phyloP scores from a whole-genome alignment of 2,113 vertebrate species.

The Acanthochromis polyacanthus region DNA sequence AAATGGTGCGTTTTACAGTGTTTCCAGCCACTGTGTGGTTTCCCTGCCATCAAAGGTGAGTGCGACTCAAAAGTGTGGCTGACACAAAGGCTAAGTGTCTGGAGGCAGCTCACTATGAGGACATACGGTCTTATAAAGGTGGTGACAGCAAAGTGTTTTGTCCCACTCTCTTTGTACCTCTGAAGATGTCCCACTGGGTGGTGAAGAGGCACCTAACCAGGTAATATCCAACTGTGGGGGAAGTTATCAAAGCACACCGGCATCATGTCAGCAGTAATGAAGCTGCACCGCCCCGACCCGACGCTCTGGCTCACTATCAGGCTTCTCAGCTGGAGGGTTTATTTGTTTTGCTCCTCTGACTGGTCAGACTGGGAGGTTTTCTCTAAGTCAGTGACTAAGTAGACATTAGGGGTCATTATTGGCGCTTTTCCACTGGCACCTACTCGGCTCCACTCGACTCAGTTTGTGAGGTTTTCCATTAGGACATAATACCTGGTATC shows the following conservation, averaged over 20 bases:
- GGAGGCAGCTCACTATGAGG: conserved; percentile 19
- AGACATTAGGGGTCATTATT: conserved; percentile 20
- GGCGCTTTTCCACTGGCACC: no score
- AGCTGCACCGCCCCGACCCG: conserved; percentile 46
- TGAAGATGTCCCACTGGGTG: conserved; percentile 38
- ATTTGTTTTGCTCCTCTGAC: conserved; percentile 57
- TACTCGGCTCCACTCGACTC: no score
- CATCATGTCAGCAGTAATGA: conserved; percentile 62
- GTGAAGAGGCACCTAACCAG: conserved; percentile 52
- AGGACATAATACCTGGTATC: no score
- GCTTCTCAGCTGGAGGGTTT: conserved; percentile 42
- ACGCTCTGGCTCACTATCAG: conserved; percentile 35
- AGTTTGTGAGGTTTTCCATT: no score
- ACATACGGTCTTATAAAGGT: conserved; percentile 8
- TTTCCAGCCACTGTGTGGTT: not conserved
- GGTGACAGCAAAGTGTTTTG: conserved; percentile 42
- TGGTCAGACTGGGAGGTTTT: conserved; percentile 29
- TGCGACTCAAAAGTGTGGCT: conserved; percentile 24
- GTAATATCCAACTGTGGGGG: conserved; percentile 59
- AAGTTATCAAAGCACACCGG: conserved; percentile 62
- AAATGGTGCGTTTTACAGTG: conserved; percentile 4
- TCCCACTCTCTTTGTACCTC: conserved; percentile 42
- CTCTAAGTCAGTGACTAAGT: conserved; percentile 15
- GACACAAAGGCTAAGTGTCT: conserved; percentile 55
- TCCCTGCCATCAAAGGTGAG: conserved; percentile 32